Evolutionary conservation across 2,113 vertebrate species (phyloP).

Genomic region (Platichthys flesus): DNA sequence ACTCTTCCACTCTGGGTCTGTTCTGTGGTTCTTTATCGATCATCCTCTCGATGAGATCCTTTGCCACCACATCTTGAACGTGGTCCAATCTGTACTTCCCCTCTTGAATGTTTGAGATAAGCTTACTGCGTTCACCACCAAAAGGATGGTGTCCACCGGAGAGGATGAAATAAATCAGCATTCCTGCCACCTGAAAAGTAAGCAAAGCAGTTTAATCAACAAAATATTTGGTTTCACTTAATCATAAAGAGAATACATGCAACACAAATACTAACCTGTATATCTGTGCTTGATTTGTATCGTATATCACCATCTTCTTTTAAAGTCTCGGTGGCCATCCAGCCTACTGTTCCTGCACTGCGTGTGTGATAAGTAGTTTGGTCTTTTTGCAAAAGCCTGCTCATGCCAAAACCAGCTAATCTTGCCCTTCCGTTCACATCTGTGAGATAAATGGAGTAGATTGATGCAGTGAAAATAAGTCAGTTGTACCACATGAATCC

Average conservation of each 20-base stretch:
- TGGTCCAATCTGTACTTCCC: conserved; percentile 69
- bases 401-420: no score
- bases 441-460: no score
- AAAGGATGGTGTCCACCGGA: conserved; percentile 78
- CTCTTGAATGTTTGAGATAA: conserved; percentile 37
- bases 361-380: conserved; percentile 60
- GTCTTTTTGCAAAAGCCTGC: conserved; percentile 12
- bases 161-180: conserved; percentile 77
- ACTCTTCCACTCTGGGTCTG: conserved; percentile 66
- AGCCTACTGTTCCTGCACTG: conserved; percentile 69
- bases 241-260: accelerated
- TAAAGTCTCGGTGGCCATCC: conserved; percentile 75
- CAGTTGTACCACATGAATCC: no score
- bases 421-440: no score
- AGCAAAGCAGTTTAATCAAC: background rate
- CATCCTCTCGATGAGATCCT: conserved; percentile 74
- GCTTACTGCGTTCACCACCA: background rate
- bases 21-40: conserved; percentile 54
- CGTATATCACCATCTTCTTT: background rate
- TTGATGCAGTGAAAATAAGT: conserved; percentile 47
- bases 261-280: conserved; percentile 64
- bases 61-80: conserved; percentile 65
- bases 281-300: conserved; percentile 72
- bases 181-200: conserved; percentile 73
- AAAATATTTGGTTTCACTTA: background rate